Percentiles rank a stretch among this genome's conserved stretches.
Conservation (phyloP, 2,797 vertebrate genomes). For the Enteromius trimaculatus region DNA sequence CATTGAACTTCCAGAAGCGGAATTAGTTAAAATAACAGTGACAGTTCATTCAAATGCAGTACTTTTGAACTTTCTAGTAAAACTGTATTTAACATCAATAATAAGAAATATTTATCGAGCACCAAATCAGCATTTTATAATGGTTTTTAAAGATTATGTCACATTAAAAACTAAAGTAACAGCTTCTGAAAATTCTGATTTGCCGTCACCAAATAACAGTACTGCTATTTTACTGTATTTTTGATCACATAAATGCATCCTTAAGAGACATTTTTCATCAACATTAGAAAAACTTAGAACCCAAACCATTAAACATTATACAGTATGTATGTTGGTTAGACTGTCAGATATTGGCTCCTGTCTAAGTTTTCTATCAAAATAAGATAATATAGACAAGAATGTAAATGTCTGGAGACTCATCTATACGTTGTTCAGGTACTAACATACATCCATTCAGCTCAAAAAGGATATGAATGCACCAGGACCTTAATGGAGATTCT, state of each 20-base stretch:
- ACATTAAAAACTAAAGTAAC: background rate
- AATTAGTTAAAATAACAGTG: background rate
- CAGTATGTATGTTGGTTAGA: background rate
- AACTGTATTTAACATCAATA: background rate
- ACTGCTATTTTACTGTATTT: background rate
- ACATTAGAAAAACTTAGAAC: background rate
- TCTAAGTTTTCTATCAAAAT: background rate
- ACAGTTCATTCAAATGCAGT: background rate
- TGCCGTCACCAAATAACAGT: background rate
- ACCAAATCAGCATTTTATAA: background rate
- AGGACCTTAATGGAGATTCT: constrained; percentile 96
- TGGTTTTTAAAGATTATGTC: background rate
- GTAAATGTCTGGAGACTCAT: background rate
- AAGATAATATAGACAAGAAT: background rate
- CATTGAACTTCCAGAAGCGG: background rate
- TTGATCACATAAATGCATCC: background rate
- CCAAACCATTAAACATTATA: background rate
- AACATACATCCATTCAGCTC: constrained; percentile 21
- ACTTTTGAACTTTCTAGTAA: background rate
- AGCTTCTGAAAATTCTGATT: background rate
- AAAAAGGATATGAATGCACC: constrained; percentile 99
- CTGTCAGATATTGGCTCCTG: constrained; percentile 1
- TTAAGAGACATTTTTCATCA: background rate
- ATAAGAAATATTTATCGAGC: too few relatives aligned
- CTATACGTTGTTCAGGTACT: background rate